Base-by-base conservation (phyloP, 1,140 invertebrate species). In the Drosophila sturtevanti region DNA sequence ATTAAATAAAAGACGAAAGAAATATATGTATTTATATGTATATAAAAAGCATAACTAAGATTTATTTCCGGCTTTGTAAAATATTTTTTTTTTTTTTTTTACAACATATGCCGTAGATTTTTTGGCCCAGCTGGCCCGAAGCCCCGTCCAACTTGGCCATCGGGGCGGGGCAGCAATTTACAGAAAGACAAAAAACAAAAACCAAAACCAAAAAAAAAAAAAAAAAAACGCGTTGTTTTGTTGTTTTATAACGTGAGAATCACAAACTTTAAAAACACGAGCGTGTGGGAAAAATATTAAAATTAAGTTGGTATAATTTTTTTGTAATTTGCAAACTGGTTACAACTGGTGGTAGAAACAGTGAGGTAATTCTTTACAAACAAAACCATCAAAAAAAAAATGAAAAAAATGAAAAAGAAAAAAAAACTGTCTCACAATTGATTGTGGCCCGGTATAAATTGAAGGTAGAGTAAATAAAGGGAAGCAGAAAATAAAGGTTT, bases 1-100 rank as follows among this genome's bases (percentile, higher is more conserved):
- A 69, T 52, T 31, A 54, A 54, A 55, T 31, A 31, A 31, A 14
- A 27, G 24, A 54, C 27, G 7, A 27, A 55, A 48, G 41, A 48
- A 44, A 44, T 44, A 44, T 44, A 44, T 31, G 24, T 24, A 24
- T 24, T 24, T 24, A 31, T 31, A 31, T 31, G 27, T 31, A 21
- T 44, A 44, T 44, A 44, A 48, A 58, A 68, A 65, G 82, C 79
- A 87, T 86, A 86, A 86, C 82, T 73, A 89, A 89, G 84, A 87
- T 87, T 87, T 87, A 87, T 87, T 87, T 87, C 82, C 82, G 79
- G 79, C 84, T 87, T 82, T 82, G 63, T 67, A 66, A 79, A 87
- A 86, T 3, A n/a, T n/a, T n/a, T n/a, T n/a, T 35, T 35, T 6
- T 35, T 38, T 12, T 44, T 44, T 41, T 21, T 81, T 78, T 78